Conservation (phyloP, 1,140 invertebrate genomes). For the Meloidogyne floridensis region DNA sequence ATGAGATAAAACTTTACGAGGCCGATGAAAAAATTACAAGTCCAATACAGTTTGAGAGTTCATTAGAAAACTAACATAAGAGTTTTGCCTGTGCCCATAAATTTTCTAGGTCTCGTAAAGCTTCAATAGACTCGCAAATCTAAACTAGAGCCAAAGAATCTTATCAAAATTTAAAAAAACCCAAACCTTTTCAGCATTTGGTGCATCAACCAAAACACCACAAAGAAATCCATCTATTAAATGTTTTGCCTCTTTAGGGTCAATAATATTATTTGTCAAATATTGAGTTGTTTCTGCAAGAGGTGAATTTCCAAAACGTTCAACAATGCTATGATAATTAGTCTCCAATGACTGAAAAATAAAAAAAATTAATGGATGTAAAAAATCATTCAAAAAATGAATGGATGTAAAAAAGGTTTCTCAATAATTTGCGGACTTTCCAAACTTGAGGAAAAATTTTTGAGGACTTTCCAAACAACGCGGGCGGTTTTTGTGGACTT, state of each 20-base stretch:
- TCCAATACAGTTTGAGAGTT: too few relatives aligned
- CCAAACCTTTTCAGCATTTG: slow-evolving; percentile 32
- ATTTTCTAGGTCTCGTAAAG: too few relatives aligned
- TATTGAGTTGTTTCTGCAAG: not conserved
- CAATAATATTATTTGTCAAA: slow-evolving; percentile 1
- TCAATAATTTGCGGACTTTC: too few relatives aligned
- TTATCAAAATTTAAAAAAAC: not conserved
- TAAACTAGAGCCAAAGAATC: not conserved
- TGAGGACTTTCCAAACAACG: too few relatives aligned
- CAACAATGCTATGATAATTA: not conserved
- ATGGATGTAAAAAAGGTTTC: not conserved
- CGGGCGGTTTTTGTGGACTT: too few relatives aligned
- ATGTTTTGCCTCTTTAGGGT: not conserved
- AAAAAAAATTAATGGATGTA: not conserved
- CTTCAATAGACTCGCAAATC: too few relatives aligned
- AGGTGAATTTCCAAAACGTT: not conserved
- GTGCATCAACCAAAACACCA: slow-evolving; percentile 32
- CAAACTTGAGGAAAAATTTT: too few relatives aligned
- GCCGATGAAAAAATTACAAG: too few relatives aligned
- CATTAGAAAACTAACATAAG: too few relatives aligned
- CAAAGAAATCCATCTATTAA: slow-evolving; percentile 29
- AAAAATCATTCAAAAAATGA: too few relatives aligned
- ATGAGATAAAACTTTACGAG: too few relatives aligned
- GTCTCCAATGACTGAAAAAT: not conserved
- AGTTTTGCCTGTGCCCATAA: too few relatives aligned